These are phyloP conservation scores for Stenurella melanura DNA, from an alignment of 2,888 invertebrate species.

Conservation along the genomic window DNA sequence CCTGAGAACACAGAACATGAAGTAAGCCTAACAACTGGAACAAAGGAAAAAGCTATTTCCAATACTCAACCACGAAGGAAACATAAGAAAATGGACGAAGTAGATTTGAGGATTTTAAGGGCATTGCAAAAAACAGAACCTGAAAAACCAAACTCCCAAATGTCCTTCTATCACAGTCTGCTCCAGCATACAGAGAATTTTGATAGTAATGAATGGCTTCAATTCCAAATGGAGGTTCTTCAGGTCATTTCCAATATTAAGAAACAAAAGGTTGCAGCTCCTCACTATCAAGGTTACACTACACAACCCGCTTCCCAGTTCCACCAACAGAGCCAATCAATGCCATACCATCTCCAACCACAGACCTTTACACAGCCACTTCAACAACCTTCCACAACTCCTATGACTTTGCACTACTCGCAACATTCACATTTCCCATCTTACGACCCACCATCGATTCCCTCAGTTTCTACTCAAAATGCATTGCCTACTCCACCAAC, in stretches of 20 bases:
- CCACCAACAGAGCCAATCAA: slow-evolving; percentile 12
- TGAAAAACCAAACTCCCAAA: slow-evolving; percentile 18
- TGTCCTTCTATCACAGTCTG: slow-evolving; percentile 17
- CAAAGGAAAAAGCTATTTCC: slow-evolving; percentile 15
- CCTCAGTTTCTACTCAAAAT: too few relatives aligned
- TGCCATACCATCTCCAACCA: slow-evolving; percentile 18
- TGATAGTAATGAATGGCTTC: slow-evolving; percentile 15
- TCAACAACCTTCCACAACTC: slow-evolving; percentile 19
- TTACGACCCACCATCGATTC: too few relatives aligned
- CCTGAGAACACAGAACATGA: slow-evolving; percentile 20
- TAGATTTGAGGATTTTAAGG: slow-evolving; percentile 16
- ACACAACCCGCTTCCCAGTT: slow-evolving; percentile 17
- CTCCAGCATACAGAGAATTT: slow-evolving; percentile 18
- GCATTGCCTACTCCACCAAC: too few relatives aligned
- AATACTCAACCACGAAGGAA: slow-evolving; percentile 4
- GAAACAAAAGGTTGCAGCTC: slow-evolving; percentile 13
- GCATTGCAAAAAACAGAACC: slow-evolving; percentile 13
- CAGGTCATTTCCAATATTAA: slow-evolving; percentile 16
- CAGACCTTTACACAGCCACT: slow-evolving; percentile 17
- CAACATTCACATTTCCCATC: too few relatives aligned
- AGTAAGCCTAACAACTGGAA: slow-evolving; percentile 10
- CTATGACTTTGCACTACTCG: slow-evolving; percentile 15
- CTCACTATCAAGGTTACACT: slow-evolving; percentile 9
- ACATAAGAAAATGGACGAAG: slow-evolving; percentile 23
- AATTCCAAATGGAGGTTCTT: slow-evolving; percentile 27